These are phyloP conservation scores for Limnephilus lunatus DNA, from an alignment of 2,888 invertebrate species.

Conservation along the genomic window DNA sequence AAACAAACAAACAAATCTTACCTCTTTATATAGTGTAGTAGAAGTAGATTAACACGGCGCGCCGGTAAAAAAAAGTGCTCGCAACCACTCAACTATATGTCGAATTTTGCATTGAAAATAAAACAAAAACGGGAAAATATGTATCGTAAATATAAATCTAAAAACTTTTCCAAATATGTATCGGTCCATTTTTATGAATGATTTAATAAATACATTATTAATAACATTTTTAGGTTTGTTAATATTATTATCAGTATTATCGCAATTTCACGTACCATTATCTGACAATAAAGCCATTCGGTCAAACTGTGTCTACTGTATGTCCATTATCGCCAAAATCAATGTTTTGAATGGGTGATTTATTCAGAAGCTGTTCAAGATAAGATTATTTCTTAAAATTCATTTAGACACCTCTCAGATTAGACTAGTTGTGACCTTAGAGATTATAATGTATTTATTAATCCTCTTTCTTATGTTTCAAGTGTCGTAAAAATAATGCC, in stretches of 20 bases:
- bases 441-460: background rate
- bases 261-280: background rate
- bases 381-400: background rate
- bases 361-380: background rate
- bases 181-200: background rate
- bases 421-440: background rate
- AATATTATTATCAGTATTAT: no score
- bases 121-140: background rate
- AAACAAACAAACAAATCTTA: no score
- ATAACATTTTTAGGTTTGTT: background rate
- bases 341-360: background rate
- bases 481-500: background rate
- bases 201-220: background rate
- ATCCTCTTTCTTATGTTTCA: background rate
- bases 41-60: no score
- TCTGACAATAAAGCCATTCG: background rate
- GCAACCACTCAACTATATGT: background rate
- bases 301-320: background rate
- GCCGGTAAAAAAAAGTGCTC: no score
- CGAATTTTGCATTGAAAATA: background rate
- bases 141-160: no score
- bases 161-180: no score
- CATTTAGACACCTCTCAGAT: background rate
- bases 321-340: background rate
- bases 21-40: no score